phyloP scores from a whole-genome alignment of 2,888 invertebrate species.

The Aplocera efformata region DNA sequence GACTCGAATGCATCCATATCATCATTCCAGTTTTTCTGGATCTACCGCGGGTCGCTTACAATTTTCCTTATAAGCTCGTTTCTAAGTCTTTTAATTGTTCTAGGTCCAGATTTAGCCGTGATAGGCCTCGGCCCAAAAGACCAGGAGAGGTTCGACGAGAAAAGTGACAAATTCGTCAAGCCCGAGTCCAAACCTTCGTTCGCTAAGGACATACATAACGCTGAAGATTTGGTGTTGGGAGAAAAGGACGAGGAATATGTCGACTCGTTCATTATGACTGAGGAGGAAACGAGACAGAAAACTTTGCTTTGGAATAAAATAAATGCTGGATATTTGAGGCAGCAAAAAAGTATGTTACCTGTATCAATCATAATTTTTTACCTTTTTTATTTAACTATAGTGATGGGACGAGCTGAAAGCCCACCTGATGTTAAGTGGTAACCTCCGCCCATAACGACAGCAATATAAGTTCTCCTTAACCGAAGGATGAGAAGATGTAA shows the following conservation, averaged over 20 bases:
- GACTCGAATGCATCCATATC: too few species aligned
- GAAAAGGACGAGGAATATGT: constrained; percentile 95
- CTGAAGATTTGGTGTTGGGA: constrained; percentile 83
- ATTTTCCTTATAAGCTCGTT: too few species aligned
- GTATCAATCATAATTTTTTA: too few species aligned
- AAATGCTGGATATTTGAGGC: constrained; percentile 92
- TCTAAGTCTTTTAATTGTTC: constrained; percentile 8
- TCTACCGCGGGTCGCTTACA: too few species aligned
- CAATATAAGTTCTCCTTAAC: too few species aligned
- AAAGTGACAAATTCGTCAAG: constrained; percentile 52
- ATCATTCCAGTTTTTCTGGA: too few species aligned
- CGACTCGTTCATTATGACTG: constrained; percentile 87
- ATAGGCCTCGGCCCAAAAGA: constrained; percentile 83
- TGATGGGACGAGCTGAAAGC: too few species aligned
- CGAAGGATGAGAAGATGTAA: too few species aligned
- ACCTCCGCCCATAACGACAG: too few species aligned
- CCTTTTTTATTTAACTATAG: too few species aligned
- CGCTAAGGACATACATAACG: constrained; percentile 50
- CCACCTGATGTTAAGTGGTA: too few species aligned
- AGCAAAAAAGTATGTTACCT: constrained; percentile 88
- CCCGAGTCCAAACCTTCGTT: constrained; percentile 55
- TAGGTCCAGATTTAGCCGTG: constrained; percentile 87
- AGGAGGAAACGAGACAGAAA: constrained; percentile 90
- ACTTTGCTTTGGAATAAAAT: constrained; percentile 92
- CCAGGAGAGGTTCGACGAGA: constrained; percentile 45